Percentiles rank a stretch among this genome's conserved stretches.
Conservation (phyloP, 2,888 invertebrate genomes). For the Himalopsyche kuldschensis region DNA sequence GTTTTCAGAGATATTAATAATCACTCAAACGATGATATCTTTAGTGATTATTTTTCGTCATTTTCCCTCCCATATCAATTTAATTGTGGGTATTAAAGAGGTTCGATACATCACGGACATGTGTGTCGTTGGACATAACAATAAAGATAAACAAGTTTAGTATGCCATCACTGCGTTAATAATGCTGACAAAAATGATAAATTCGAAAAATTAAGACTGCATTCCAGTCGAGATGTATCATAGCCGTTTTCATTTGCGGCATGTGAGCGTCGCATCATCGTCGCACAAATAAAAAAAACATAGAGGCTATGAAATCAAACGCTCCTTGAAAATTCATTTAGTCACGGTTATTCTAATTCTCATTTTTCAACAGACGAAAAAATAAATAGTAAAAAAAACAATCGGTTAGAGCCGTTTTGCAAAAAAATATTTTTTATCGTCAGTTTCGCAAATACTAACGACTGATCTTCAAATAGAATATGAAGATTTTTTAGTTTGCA, state of each 20-base stretch:
- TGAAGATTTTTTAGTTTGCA: not conserved
- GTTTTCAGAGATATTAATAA: no score
- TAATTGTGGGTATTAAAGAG: no score
- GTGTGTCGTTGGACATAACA: no score
- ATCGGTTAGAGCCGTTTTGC: not conserved
- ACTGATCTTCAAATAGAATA: not conserved
- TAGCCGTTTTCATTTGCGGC: not conserved
- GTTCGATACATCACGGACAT: no score
- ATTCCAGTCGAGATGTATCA: not conserved
- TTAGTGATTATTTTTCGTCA: no score
- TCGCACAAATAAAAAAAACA: not conserved
- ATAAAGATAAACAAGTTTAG: no score
- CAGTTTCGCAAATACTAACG: not conserved
- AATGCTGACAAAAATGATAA: no score
- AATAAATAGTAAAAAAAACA: not conserved
- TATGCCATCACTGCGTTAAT: no score
- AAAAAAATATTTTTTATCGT: not conserved
- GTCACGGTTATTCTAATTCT: not conserved
- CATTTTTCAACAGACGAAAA: not conserved
- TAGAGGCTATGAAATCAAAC: not conserved
- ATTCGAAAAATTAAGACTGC: not conserved
- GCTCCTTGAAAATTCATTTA: not conserved
- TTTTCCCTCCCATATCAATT: no score
- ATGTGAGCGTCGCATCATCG: not conserved
- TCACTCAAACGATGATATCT: no score